These are phyloP conservation scores for Gadopsis bispinosus DNA, from an alignment of 2,797 vertebrate genomes.

Conservation along the genomic window DNA sequence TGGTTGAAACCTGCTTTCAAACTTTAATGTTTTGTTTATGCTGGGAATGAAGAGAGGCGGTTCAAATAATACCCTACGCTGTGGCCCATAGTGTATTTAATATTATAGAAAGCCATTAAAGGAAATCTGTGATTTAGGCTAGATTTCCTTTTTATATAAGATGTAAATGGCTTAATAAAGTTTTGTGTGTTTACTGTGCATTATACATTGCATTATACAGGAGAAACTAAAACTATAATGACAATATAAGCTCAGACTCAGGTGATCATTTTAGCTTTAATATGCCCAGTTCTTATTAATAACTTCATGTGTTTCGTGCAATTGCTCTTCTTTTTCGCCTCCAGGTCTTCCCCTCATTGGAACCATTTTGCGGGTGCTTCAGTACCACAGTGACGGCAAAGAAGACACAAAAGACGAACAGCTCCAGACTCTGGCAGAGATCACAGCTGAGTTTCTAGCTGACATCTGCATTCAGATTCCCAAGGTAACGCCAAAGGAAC, in stretches of 20 bases:
- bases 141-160: background rate
- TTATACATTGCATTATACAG: background rate
- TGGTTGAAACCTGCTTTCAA: too few species aligned
- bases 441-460: slow-evolving; percentile 91
- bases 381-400: slow-evolving; percentile 84
- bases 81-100: background rate
- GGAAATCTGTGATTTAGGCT: background rate
- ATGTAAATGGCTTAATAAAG: background rate
- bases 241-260: background rate
- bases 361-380: slow-evolving; percentile 88
- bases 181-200: background rate
- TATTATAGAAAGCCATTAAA: background rate
- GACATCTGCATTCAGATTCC: slow-evolving; percentile 86
- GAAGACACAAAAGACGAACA: slow-evolving; percentile 83
- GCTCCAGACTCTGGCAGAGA: slow-evolving; percentile 89
- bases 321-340: slow-evolving; percentile 9
- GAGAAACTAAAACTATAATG: background rate
- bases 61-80: background rate
- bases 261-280: background rate
- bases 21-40: too few species aligned
- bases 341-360: slow-evolving; percentile 87
- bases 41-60: background rate
- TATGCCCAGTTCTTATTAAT: background rate
- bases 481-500: slow-evolving; percentile 81
- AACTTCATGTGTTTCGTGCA: background rate